phyloP scores from a whole-genome alignment of 1,140 invertebrate genomes.

The Brachionus rotundiformis region DNA sequence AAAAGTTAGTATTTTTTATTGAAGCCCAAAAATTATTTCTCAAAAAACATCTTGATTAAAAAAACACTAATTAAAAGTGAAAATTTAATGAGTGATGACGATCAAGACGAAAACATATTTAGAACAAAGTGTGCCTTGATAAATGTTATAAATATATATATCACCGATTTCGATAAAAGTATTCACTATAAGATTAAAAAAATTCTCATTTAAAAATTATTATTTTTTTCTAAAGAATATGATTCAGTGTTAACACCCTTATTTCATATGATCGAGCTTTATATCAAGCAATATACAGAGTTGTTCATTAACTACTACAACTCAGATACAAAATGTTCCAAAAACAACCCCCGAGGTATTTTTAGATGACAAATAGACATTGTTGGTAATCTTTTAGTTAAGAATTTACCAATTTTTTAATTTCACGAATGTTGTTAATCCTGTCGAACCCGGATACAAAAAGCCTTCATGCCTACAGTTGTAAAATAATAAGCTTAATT shows the following conservation, averaged over 20 bases:
- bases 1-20: slow-evolving; percentile 14
- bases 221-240: not conserved
- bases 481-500: slow-evolving; percentile 29
- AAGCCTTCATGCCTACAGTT: slow-evolving; percentile 25
- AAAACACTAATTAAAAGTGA: slow-evolving; percentile 27
- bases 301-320: not conserved
- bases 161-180: slow-evolving; percentile 48
- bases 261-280: slow-evolving; percentile 49
- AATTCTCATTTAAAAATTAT: not conserved
- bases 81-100: not conserved
- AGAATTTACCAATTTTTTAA: slow-evolving; percentile 51
- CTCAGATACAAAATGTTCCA: not conserved
- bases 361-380: too few relatives aligned
- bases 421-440: slow-evolving; percentile 29
- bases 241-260: slow-evolving; percentile 32
- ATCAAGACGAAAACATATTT: not conserved
- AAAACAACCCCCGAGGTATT: slow-evolving; percentile 24
- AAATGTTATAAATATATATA: slow-evolving; percentile 40
- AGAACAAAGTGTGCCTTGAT: slow-evolving; percentile 26
- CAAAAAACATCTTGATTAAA: too few relatives aligned
- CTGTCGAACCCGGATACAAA: slow-evolving; percentile 14
- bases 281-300: slow-evolving; percentile 45
- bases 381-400: not conserved
- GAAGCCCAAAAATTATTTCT: not conserved
- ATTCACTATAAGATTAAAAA: not conserved